Evolutionary conservation across 2,797 vertebrate genomes (phyloP).

Genomic region (Bradypodion ventrale): DNA sequence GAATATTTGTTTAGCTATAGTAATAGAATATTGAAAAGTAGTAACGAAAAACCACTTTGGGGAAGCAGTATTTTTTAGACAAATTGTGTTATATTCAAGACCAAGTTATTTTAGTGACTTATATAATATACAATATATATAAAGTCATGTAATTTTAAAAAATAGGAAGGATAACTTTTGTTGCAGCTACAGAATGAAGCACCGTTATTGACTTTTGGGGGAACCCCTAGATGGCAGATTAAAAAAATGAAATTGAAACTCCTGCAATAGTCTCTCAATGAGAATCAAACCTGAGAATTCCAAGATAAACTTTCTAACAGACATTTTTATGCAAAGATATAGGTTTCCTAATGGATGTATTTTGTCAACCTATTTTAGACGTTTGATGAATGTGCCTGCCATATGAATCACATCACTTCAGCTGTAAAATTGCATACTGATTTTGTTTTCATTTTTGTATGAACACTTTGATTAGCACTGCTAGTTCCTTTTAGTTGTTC

Average conservation of each 20-base stretch:
- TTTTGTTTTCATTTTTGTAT: slow-evolving; percentile 63
- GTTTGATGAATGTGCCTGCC: slow-evolving; percentile 61
- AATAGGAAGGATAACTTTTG: background rate
- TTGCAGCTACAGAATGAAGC: slow-evolving; percentile 26
- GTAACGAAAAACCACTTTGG: background rate
- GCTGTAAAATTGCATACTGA: slow-evolving; percentile 51
- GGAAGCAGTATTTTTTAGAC: background rate
- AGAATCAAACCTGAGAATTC: slow-evolving; percentile 30
- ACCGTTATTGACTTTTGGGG: slow-evolving; percentile 47
- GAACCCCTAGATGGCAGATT: slow-evolving; percentile 60
- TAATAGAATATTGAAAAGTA: background rate
- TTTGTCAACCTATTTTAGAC: slow-evolving; percentile 63
- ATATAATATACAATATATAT: slow-evolving; percentile 45
- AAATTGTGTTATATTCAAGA: slow-evolving; percentile 17
- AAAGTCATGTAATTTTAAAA: slow-evolving; percentile 43
- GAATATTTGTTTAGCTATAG: background rate
- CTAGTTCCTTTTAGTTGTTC: slow-evolving; percentile 51
- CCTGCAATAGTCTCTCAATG: slow-evolving; percentile 53
- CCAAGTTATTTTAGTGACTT: slow-evolving; percentile 48
- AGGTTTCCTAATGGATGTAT: slow-evolving; percentile 13
- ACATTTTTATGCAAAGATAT: too few species aligned
- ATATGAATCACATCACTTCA: slow-evolving; percentile 49
- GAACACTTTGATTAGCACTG: slow-evolving; percentile 42
- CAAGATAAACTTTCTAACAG: slow-evolving; percentile 57
- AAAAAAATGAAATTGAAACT: slow-evolving; percentile 61